Base-by-base conservation (phyloP, 2,888 invertebrate genomes). In the Molorchus minor region DNA sequence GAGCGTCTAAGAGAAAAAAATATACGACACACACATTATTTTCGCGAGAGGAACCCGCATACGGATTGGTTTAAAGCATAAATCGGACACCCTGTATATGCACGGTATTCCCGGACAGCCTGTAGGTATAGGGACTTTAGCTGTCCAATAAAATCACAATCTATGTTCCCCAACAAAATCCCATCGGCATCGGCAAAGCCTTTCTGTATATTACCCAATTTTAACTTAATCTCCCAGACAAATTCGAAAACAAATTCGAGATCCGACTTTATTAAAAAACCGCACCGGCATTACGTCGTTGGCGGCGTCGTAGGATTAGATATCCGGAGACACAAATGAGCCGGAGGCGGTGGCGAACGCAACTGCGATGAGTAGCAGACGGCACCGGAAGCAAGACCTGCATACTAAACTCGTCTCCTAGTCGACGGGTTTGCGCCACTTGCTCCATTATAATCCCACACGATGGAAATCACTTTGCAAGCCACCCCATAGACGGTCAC, bases 291-390 rank as follows among this genome's bases (percentile, higher is more conserved):
- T 45, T 53, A n/a, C n/a, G n/a, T 43, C 61, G 46, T 40, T 44
- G 58, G 30, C 59, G 41, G 47, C 53, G 36, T 61, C 57, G 62
- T 55, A 56, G 67, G 59, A 64, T 67, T 64, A 64, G 62, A 61
- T 57, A 57, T 59, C 56, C 61, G 64, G 59, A 65, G 67, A 58
- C 67, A 64, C 68, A 71, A 70, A 70, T 69, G 69, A 66, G 65
- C 56, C 59, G 64, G 60, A 67, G 61, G 67, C 68, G 62, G 60
- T 69, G 46, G 68, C 5, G 44, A 62, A 60, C 58, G 65, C 62
- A 62, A 71, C 67, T 68, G 71, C 75, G 76, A 75, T 75, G 77
- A 75, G 73, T 70, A 73, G 74, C 78, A 77, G 77, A 76, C 75
- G 78, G 77, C 73, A 71, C 76, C 69, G 61, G 60, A 54, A 62